These are phyloP conservation scores for Pipistrellus nathusii DNA, from an alignment of 2,797 vertebrate species.

Conservation along the genomic window DNA sequence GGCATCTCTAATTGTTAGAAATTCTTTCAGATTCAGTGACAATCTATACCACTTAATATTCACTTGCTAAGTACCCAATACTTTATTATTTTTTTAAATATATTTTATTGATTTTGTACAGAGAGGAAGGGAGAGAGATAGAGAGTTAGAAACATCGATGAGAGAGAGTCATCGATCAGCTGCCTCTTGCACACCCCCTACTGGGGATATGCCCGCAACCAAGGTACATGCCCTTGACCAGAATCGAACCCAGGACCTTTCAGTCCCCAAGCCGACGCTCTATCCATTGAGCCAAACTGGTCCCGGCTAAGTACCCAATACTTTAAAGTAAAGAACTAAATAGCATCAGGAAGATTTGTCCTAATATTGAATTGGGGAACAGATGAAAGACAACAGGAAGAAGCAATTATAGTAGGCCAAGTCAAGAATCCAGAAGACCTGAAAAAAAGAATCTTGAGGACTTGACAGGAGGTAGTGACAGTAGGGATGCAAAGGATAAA, in stretches of 20 bases:
- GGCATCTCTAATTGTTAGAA: not conserved
- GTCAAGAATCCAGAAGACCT: not conserved
- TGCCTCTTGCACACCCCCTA: no score
- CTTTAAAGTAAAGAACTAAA: slow-evolving; percentile 31
- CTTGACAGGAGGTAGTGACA: not conserved
- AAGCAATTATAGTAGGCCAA: not conserved
- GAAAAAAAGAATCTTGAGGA: not conserved
- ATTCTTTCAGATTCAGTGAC: slow-evolving; percentile 33
- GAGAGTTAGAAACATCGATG: no score
- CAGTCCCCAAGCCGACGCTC: no score
- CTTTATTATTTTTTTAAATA: no score
- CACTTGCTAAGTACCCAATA: not conserved
- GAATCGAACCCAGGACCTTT: no score
- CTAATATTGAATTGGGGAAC: not conserved
- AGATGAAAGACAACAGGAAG: slow-evolving; percentile 8
- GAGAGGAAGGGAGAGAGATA: no score
- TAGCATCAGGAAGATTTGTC: slow-evolving; percentile 22
- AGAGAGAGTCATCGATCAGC: no score
- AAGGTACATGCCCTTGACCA: no score
- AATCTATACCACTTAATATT: not conserved
- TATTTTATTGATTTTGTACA: no score
- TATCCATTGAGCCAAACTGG: no score
- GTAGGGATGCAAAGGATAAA: slow-evolving; percentile 37
- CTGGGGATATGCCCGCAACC: no score
- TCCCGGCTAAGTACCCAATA: not conserved